Base-by-base conservation (phyloP, 2,888 invertebrate genomes). In the Cantharis lateralis region DNA sequence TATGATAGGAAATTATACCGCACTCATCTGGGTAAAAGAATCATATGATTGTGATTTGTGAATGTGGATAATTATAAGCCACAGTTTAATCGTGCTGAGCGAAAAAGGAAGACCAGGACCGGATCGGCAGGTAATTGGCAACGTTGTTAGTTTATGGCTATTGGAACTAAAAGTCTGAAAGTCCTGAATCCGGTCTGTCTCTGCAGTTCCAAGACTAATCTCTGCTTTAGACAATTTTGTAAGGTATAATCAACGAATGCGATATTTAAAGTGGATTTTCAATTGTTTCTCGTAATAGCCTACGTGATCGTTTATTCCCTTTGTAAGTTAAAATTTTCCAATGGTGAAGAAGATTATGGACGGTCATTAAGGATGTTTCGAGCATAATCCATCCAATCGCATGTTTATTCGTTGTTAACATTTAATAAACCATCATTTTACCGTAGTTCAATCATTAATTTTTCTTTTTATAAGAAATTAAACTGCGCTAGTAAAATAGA, bases 211-310 rank as follows among this genome's bases (percentile, higher is more conserved):
- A 16, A 48, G 69, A 76, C 62, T 64, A 66, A 66, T 48, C 61
- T 69, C 62, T 76, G 71, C 77, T 64, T 71, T 72, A 72, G 74
- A 71, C 77, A 72, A 77, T 71, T 78, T 78, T 73, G 72, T 75
- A 78, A 70, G 73, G 26, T 76, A 76, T 76, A 78, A 78, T 78
- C 78, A 76, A 28, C 62, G 74, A 78, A 71, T 76, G 70, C 32
- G 70, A 70, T 72, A 72, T 76, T 76, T 76, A 76, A 48, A 78
- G 78, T 74, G 75, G 73, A 66, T 77, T 77, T 79, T 75, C 77
- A 78, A 80, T 80, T 77, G 78, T 80, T 71, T 77, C 75, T 72
- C 68, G 74, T 79, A 78, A 80, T 80, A 72, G 80, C 70, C 69
- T 74, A 80, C 80, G 79, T 80, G 80, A 80, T 78, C 78, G 70